Evolutionary conservation across 2,888 invertebrate species (phyloP).

Genomic region (Frankliniella intonsa): DNA sequence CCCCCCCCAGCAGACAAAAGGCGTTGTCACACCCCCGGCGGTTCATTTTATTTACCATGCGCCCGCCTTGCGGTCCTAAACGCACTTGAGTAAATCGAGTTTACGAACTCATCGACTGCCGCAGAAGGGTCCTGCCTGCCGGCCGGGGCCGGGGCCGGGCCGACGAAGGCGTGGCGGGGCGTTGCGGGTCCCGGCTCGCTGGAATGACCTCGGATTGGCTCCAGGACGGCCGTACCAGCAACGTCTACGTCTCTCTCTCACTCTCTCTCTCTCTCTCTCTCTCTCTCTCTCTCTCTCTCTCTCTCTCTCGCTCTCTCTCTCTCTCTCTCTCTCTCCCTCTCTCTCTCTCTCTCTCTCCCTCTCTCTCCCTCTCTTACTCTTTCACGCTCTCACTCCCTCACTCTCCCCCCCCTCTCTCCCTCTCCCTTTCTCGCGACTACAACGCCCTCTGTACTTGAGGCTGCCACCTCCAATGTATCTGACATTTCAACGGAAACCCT

Average conservation of each 20-base stretch:
- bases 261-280: background rate
- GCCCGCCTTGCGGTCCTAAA: conserved; percentile 3
- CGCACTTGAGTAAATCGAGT: conserved; percentile 26
- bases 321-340: background rate
- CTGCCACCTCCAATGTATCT: too few relatives aligned
- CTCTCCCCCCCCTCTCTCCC: background rate
- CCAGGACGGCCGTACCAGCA: background rate
- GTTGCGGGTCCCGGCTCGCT: too few relatives aligned
- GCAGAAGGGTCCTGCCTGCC: conserved; percentile 16
- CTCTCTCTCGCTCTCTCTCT: background rate
- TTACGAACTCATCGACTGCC: conserved; percentile 26
- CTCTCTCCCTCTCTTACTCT: background rate
- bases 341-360: background rate
- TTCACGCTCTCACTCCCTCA: background rate
- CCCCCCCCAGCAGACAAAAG: background rate
- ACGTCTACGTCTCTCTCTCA: background rate
- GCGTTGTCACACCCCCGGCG: background rate
- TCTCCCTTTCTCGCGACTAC: background rate
- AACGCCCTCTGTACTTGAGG: too few relatives aligned
- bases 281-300: background rate
- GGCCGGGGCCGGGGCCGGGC: background rate
- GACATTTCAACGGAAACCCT: background rate
- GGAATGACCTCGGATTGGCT: background rate
- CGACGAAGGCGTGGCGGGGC: too few relatives aligned
- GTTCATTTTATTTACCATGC: conserved; percentile 13